Evolutionary conservation across 2,113 vertebrate genomes (phyloP).

Genomic region (Pagrus major): DNA sequence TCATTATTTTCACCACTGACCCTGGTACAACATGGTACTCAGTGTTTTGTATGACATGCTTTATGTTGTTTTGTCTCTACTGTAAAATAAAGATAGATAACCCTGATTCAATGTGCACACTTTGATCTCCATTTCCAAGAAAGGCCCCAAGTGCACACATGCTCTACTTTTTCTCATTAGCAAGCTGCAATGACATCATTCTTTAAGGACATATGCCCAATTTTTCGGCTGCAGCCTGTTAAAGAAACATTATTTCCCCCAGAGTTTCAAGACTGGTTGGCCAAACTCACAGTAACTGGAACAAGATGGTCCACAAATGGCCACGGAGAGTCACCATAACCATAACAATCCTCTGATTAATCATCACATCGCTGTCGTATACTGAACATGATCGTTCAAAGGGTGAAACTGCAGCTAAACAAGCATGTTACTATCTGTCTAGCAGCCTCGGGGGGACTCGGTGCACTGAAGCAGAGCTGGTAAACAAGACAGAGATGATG

Average conservation of each 20-base stretch:
- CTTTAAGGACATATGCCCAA: not conserved
- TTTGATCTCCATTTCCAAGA: constrained; percentile 1
- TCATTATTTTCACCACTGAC: not conserved
- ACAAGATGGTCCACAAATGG: constrained; percentile 17
- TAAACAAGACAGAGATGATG: constrained; percentile 46
- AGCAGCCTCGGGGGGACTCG: not conserved
- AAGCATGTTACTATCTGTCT: not conserved
- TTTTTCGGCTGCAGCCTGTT: not conserved
- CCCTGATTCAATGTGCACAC: not conserved
- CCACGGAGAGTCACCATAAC: not conserved
- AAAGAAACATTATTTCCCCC: not conserved
- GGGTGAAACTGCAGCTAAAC: not conserved
- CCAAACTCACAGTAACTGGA: not conserved
- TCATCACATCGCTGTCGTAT: not conserved
- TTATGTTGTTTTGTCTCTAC: not conserved
- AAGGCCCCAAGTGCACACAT: not conserved
- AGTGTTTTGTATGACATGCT: not conserved
- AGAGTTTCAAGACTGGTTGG: not conserved
- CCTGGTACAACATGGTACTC: not conserved
- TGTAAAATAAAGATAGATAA: not conserved
- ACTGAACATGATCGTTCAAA: not conserved
- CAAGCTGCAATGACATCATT: constrained; percentile 3
- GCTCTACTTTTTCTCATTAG: not conserved
- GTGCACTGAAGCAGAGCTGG: constrained; percentile 9
- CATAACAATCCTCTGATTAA: not conserved